phyloP scores from a whole-genome alignment of 2,113 vertebrate genomes.

The Willisornis vidua region DNA sequence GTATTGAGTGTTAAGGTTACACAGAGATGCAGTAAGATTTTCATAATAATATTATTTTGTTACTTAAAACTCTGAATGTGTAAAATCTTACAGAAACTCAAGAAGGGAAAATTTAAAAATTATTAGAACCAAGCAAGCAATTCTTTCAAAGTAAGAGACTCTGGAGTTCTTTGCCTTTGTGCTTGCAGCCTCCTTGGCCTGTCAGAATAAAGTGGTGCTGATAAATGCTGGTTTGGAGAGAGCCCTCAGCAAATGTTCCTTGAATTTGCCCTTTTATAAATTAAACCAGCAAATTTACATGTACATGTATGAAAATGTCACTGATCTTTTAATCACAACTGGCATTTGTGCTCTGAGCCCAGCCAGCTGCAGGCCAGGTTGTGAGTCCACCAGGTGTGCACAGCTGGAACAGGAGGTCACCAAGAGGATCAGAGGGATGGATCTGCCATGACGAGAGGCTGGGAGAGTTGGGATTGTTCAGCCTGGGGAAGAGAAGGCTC shows the following conservation, averaged over 20 bases:
- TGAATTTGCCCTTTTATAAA: not conserved
- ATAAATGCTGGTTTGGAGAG: not conserved
- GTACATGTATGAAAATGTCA: not conserved
- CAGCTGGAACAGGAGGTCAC: not conserved
- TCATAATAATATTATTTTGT: not conserved
- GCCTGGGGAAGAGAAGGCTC: not conserved
- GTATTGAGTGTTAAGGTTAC: not conserved
- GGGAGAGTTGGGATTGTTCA: not conserved
- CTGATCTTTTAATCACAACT: not conserved
- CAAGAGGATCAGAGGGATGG: not conserved
- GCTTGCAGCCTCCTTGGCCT: not conserved
- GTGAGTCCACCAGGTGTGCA: too few species aligned
- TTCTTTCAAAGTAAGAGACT: not conserved
- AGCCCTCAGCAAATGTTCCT: not conserved
- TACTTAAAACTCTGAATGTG: not conserved
- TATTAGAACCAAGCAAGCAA: not conserved
- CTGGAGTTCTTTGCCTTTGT: accelerated
- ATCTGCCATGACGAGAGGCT: not conserved
- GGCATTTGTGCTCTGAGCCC: not conserved
- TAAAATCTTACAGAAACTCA: not conserved
- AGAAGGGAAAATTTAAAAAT: not conserved
- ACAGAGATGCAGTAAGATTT: not conserved
- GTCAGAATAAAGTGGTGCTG: not conserved
- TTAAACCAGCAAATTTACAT: not conserved
- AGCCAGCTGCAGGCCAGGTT: not conserved